phyloP scores from a whole-genome alignment of 2,888 invertebrate genomes.

The Xanthia icteritia region DNA sequence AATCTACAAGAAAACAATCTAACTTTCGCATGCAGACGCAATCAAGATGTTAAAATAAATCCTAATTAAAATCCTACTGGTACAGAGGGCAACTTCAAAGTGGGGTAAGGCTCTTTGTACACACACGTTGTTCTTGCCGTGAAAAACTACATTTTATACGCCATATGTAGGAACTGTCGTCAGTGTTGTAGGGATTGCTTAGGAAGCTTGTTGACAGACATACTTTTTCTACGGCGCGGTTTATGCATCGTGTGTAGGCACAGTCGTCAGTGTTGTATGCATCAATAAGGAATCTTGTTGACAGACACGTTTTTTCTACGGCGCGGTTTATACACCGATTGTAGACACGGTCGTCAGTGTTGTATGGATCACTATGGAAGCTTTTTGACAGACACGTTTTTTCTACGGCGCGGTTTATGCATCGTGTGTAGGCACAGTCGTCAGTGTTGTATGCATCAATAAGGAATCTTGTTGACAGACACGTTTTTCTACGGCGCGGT shows the following conservation, averaged over 20 bases:
- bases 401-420: too few species aligned
- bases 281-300: too few species aligned
- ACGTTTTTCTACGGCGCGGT: background rate
- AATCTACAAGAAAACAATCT: constrained; percentile 40
- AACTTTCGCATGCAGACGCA: constrained; percentile 13
- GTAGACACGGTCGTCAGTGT: background rate
- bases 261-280: too few species aligned
- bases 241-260: too few species aligned
- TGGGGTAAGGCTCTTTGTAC: background rate
- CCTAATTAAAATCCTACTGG: constrained; percentile 47
- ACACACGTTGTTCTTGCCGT: background rate
- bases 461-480: background rate
- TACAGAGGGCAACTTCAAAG: constrained; percentile 30
- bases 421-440: too few species aligned
- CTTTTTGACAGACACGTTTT: background rate
- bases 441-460: background rate
- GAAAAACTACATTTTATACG: too few species aligned
- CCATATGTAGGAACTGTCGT: too few species aligned
- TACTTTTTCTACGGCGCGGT: too few species aligned
- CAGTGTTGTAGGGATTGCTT: too few species aligned
- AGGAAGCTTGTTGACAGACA: too few species aligned
- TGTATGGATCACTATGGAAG: background rate
- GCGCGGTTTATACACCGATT: background rate
- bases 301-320: too few species aligned
- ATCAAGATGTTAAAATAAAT: constrained; percentile 51